Evolutionary conservation across 1,140 invertebrate genomes (phyloP).

Genomic region (Caenorhabditis elegans): WBcel235 BX284602.5:11501-12000

Average conservation of each 20-base stretch:
- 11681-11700: neutral
- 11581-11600: slow-evolving; percentile 40
- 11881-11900: neutral
- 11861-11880: neutral
- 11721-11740: slow-evolving; percentile 20
- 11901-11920: neutral
- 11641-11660: slow-evolving; percentile 28
- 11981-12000: too few relatives aligned
- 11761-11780: neutral
- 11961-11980: neutral
- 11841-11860: too few relatives aligned
- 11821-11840: slow-evolving; percentile 2
- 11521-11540: slow-evolving; percentile 64
- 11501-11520: slow-evolving; percentile 56
- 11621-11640: too few relatives aligned
- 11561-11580: slow-evolving; percentile 54
- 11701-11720: neutral
- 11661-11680: slow-evolving; percentile 9
- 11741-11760: slow-evolving; percentile 33
- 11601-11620: slow-evolving; percentile 16
- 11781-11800: slow-evolving; percentile 17
- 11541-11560: slow-evolving; percentile 61
- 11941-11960: neutral
- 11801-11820: slow-evolving; percentile 35
- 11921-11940: neutral